Evolutionary conservation across 2,113 vertebrate genomes (phyloP).

Genomic region (Thermophis baileyi): DNA sequence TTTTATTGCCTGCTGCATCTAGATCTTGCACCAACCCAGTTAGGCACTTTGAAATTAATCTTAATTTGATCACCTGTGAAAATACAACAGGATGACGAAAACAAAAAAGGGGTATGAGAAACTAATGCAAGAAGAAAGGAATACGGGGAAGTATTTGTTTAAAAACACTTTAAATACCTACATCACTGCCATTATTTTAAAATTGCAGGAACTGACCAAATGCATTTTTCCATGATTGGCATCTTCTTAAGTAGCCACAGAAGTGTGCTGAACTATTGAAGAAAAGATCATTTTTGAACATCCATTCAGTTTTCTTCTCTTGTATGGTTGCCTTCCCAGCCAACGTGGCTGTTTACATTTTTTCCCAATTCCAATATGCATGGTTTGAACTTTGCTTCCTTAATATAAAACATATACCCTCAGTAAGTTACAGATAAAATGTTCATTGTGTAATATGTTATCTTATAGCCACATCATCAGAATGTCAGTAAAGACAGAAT

Average conservation of each 20-base stretch:
- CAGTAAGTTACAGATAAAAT: not conserved
- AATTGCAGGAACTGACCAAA: not conserved
- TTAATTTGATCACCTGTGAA: conserved; percentile 49
- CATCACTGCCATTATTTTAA: not conserved
- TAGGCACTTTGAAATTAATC: conserved; percentile 53
- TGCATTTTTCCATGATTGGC: not conserved
- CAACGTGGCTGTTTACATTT: not conserved
- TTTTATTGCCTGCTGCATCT: conserved; percentile 52
- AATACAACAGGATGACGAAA: conserved; percentile 38
- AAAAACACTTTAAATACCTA: not conserved
- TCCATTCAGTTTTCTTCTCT: not conserved
- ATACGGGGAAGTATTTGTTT: not conserved
- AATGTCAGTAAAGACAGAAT: not conserved
- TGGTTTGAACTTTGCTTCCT: not conserved
- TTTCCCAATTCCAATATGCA: not conserved
- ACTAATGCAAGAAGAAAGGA: not conserved
- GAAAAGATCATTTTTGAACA: not conserved
- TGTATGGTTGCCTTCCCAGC: not conserved
- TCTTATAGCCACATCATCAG: not conserved
- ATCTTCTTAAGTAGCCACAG: not conserved
- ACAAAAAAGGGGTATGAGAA: conserved; percentile 22
- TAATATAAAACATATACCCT: not conserved
- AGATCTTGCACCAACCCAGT: conserved; percentile 44
- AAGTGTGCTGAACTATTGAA: not conserved
- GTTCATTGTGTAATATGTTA: not conserved